Evolutionary conservation across 2,113 vertebrate genomes (phyloP), one percentile per base, ranked within the genome.

Genomic region (Pogonocichla stellata): DNA sequence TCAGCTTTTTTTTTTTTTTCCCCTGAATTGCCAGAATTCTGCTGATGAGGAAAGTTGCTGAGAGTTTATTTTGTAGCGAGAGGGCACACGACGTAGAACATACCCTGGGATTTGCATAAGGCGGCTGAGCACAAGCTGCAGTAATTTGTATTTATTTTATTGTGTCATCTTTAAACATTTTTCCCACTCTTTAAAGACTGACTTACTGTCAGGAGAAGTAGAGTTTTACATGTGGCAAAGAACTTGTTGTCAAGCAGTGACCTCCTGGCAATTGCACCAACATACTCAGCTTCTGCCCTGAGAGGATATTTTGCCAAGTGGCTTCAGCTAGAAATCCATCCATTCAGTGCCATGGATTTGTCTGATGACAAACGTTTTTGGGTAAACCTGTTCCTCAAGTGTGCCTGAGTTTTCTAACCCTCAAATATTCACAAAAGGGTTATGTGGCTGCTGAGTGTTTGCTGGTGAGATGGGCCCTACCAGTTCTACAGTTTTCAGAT

Each of bases 111-210:
- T 88, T 48, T 92, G 43, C 53, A 26, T 62, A 48, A 82, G 56
- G 50, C 0, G 0, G 57, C 22, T 15, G 13, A 92, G 11, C 45
- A 70, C 62, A 48, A 31, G 29, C 22, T 66, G 69, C 47, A 88
- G 22, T 70, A 53, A 80, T 66, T 88, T 58, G 14, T 69, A 53
- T 57, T 94, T 65, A 54, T 66, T 88, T 94, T 77, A 22, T 66
- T 82, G 36, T 65, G 38, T 54, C 34, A 38, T 54, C 70, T 94
- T 70, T 51, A 56, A 78, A 42, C 9, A 65, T 47, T 90, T 70
- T 95, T 51, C 34, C 64, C 77, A 47, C 23, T 80, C 33, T 80
- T 92, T 58, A 51, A 86, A 90, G 64, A 38, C 31, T 5, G 2
- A 50, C 45, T 84, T 71, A 53, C 9, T 50, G 10, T 81, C 53